These are phyloP conservation scores for Oligia fasciuncula DNA, from an alignment of 2,888 invertebrate species.

Conservation along the genomic window DNA sequence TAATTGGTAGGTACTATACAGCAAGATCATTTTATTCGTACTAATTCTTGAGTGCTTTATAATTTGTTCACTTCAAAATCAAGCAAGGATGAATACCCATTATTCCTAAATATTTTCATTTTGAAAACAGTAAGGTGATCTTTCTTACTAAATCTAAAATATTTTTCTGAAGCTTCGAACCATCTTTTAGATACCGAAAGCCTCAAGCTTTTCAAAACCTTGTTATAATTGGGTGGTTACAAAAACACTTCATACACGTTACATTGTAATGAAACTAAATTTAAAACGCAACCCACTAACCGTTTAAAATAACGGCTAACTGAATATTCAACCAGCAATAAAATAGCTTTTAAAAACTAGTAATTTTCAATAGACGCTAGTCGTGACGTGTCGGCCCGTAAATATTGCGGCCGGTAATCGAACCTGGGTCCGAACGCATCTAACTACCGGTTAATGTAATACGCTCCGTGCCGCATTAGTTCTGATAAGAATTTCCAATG, in stretches of 20 bases:
- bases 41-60: background rate
- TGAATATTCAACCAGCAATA: conserved; percentile 66
- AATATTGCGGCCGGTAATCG: conserved; percentile 78
- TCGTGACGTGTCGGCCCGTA: conserved; percentile 79
- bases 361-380: conserved; percentile 76
- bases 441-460: conserved; percentile 69
- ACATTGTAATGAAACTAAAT: conserved; percentile 15
- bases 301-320: conserved; percentile 48
- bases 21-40: no score
- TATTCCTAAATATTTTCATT: no score
- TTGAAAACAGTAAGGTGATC: background rate
- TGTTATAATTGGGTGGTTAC: background rate
- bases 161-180: background rate
- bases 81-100: no score
- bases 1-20: background rate
- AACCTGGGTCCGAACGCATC: conserved; percentile 67
- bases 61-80: no score
- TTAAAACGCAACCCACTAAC: conserved; percentile 25
- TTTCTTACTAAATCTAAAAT: no score
- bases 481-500: conserved; percentile 62
- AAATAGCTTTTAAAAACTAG: conserved; percentile 74
- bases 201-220: background rate
- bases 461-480: conserved; percentile 63
- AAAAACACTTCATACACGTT: background rate
- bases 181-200: background rate